A percentile compares a stretch with the other conserved stretches of the same genome.
phyloP scores from a whole-genome alignment of 2,797 vertebrate species.

The Rousettus madagascariensis region DNA sequence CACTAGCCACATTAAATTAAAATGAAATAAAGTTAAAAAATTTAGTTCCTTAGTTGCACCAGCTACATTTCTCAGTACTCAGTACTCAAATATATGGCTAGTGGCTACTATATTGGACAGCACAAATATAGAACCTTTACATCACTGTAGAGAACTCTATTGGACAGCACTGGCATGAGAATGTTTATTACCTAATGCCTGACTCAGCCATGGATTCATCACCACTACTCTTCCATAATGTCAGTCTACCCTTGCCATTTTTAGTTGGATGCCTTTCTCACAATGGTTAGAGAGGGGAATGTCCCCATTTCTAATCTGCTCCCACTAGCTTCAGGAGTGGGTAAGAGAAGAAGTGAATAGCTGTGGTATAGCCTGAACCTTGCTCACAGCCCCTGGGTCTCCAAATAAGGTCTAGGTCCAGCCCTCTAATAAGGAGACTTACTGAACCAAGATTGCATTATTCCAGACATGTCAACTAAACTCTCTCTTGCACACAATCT shows the following conservation, averaged over 20 bases:
- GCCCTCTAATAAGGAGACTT: neutral
- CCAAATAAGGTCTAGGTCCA: neutral
- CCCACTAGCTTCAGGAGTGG: neutral
- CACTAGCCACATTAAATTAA: neutral
- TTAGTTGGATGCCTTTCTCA: neutral
- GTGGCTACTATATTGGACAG: neutral
- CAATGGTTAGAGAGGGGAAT: neutral
- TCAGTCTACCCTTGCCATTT: neutral
- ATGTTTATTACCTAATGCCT: neutral
- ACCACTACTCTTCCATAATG: neutral
- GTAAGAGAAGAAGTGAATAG: neutral
- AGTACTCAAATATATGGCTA: neutral
- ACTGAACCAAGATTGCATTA: neutral
- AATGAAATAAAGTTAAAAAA: conserved; percentile 30
- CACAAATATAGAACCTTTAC: neutral
- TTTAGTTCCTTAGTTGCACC: neutral
- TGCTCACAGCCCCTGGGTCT: neutral
- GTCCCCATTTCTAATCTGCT: neutral
- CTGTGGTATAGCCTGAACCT: neutral
- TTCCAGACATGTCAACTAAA: neutral
- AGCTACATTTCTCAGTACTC: conserved; percentile 8
- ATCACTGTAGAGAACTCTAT: conserved; percentile 5
- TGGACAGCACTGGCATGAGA: neutral
- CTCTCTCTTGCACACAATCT: neutral
- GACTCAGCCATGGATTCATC: neutral